A percentile compares a stretch with the other conserved stretches of the same genome.
These are phyloP conservation scores for Podarcis raffonei DNA, from an alignment of 2,113 vertebrate genomes.

Conservation along the genomic window DNA sequence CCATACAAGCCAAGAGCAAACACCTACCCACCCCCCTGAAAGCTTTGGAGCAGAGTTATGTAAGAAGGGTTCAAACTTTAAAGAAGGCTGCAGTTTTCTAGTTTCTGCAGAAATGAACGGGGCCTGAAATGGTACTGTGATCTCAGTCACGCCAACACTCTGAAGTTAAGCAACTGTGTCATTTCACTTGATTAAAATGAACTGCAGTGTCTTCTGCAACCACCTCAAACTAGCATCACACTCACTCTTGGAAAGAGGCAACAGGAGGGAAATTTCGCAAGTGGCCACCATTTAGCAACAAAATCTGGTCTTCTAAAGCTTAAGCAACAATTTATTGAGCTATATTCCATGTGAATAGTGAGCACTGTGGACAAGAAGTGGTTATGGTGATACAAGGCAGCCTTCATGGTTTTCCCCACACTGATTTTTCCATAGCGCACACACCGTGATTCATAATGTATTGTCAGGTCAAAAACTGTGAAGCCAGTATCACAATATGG, in stretches of 20 bases:
- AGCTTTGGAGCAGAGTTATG: background rate
- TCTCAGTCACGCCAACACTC: background rate
- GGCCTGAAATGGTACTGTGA: background rate
- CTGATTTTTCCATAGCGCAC: too few species aligned
- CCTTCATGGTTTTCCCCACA: too few species aligned
- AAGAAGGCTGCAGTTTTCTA: background rate
- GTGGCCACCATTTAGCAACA: too few species aligned
- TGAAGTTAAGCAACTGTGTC: background rate
- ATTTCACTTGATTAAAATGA: background rate
- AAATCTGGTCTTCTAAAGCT: too few species aligned
- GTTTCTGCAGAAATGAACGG: background rate
- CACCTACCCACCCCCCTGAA: background rate
- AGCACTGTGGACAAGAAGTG: too few species aligned
- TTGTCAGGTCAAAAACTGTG: too few species aligned
- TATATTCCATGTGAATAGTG: too few species aligned
- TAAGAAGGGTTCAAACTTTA: background rate
- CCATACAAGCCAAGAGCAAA: background rate
- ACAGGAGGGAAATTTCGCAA: background rate
- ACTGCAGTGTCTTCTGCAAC: background rate
- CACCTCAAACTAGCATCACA: background rate
- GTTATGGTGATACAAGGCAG: too few species aligned
- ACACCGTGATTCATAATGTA: too few species aligned
- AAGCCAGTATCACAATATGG: too few species aligned
- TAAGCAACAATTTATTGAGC: too few species aligned
- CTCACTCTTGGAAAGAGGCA: background rate